Percentiles rank a stretch among this genome's conserved stretches.
phyloP scores from a whole-genome alignment of 2,888 invertebrate species.

The Nomada fabriciana region DNA sequence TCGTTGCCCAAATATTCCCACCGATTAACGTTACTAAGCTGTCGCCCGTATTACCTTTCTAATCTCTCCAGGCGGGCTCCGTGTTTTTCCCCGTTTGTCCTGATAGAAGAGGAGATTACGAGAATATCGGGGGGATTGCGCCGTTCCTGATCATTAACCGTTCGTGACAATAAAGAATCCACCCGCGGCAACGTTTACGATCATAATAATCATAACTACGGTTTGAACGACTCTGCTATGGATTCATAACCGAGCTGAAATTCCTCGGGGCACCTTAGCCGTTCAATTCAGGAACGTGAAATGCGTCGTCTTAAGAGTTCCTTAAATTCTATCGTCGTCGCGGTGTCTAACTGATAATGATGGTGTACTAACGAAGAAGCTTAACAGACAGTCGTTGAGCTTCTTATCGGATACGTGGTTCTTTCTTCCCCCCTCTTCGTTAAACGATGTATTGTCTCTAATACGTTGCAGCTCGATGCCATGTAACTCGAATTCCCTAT shows the following conservation, averaged over 20 bases:
- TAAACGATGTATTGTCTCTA: neutral
- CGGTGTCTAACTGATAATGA: conserved; percentile 26
- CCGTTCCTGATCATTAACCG: neutral
- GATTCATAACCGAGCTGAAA: conserved; percentile 4
- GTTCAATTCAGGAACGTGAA: too few species aligned
- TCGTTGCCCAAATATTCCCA: conserved; percentile 36
- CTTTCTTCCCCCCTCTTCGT: neutral
- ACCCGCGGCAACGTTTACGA: neutral
- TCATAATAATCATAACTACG: neutral
- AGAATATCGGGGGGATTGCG: neutral
- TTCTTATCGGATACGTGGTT: too few species aligned
- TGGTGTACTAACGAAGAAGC: conserved; percentile 17
- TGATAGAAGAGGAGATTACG: neutral
- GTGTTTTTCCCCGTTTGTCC: neutral
- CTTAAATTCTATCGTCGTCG: conserved; percentile 19
- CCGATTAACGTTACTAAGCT: conserved; percentile 34
- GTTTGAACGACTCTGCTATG: neutral
- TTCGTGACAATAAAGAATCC: neutral
- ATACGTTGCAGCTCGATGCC: neutral
- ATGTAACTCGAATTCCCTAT: conserved; percentile 1
- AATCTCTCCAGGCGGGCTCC: neutral
- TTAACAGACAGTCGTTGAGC: conserved; percentile 29
- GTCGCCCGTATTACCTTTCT: conserved; percentile 27
- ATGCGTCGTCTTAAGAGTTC: conserved; percentile 9
- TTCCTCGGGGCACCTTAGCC: neutral